Evolutionary conservation across 1,140 invertebrate genomes (phyloP).

Genomic region (Drosophila orosa): DNA sequence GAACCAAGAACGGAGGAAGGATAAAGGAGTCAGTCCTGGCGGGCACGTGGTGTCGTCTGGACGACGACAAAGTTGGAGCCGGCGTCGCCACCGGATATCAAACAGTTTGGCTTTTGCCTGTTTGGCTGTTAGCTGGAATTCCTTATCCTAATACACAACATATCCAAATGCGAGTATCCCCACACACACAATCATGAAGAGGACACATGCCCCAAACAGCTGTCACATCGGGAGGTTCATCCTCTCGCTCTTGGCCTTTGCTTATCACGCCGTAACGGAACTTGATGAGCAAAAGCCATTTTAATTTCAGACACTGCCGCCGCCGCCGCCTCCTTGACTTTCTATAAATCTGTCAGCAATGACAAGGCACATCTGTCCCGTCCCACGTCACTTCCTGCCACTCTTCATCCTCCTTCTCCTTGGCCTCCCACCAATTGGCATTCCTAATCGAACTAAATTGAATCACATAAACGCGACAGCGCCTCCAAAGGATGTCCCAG

Average conservation of each 20-base stretch:
- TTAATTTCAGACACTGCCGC: slow-evolving; percentile 65
- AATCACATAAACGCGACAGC: slow-evolving; percentile 68
- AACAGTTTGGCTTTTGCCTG: slow-evolving; percentile 61
- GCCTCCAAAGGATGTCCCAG: slow-evolving; percentile 12
- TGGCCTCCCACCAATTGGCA: slow-evolving; percentile 45
- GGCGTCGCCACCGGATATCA: slow-evolving; percentile 76
- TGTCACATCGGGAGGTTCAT: slow-evolving; percentile 30
- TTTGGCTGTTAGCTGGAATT: slow-evolving; percentile 61
- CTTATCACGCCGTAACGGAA: slow-evolving; percentile 51
- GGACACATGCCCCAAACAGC: slow-evolving; percentile 36
- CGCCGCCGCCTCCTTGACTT: slow-evolving; percentile 42
- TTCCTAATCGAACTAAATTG: slow-evolving; percentile 81
- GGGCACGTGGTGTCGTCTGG: slow-evolving; percentile 35
- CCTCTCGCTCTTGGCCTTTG: slow-evolving; percentile 8
- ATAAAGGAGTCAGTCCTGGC: slow-evolving; percentile 8
- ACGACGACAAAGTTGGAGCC: slow-evolving; percentile 62
- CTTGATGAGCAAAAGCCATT: slow-evolving; percentile 75
- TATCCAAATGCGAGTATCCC: slow-evolving; percentile 47
- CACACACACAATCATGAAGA: slow-evolving; percentile 2
- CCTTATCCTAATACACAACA: slow-evolving; percentile 36
- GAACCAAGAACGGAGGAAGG: background rate
- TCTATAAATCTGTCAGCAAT: slow-evolving; percentile 74
- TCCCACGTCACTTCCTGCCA: background rate
- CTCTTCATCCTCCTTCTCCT: background rate
- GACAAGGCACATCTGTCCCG: slow-evolving; percentile 39